These are phyloP conservation scores for Ceramica pisi DNA, from an alignment of 2,888 invertebrate genomes.

Conservation along the genomic window DNA sequence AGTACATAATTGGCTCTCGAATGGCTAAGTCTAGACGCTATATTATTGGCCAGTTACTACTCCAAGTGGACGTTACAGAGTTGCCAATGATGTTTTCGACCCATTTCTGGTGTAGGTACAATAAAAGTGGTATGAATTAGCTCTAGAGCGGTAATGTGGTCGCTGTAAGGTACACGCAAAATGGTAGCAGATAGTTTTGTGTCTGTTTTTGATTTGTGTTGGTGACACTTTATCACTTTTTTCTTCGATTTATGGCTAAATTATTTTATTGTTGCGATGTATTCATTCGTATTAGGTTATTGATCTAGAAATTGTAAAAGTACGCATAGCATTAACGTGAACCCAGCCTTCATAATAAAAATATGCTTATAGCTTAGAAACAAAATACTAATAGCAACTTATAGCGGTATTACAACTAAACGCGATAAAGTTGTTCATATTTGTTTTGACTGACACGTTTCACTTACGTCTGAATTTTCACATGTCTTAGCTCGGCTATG, in stretches of 20 bases:
- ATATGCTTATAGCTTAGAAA: neutral
- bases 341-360: neutral
- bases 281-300: neutral
- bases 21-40: conserved; percentile 63
- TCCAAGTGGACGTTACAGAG: conserved; percentile 50
- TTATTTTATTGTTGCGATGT: conserved; percentile 3
- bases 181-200: conserved; percentile 10
- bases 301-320: conserved; percentile 5
- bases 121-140: conserved; percentile 46
- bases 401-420: neutral
- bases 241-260: neutral
- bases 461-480: too few relatives aligned
- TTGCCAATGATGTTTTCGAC: conserved; percentile 56
- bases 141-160: conserved; percentile 9
- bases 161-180: conserved; percentile 7
- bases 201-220: conserved; percentile 20
- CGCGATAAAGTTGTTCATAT: neutral
- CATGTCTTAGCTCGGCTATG: neutral
- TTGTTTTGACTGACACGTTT: neutral
- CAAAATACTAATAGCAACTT: conserved; percentile 26
- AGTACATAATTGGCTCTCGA: conserved; percentile 60
- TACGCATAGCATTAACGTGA: neutral
- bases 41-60: conserved; percentile 60
- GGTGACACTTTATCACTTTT: neutral
- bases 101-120: conserved; percentile 52